Conservation (phyloP, 2,888 invertebrate species). For the Dorcus parallelipipedus region DNA sequence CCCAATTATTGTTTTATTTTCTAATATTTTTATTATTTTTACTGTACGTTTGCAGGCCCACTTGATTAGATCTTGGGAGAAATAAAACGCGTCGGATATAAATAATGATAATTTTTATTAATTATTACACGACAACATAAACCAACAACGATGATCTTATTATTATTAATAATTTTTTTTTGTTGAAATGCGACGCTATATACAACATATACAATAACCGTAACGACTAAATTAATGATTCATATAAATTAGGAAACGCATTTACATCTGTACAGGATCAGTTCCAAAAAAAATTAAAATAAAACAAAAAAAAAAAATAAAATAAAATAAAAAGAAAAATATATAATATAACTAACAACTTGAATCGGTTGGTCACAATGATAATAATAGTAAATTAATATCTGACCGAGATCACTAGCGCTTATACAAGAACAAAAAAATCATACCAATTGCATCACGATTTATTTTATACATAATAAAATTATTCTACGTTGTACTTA, state of each 20-base stretch:
- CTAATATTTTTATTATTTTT: no score
- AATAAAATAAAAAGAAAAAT: constrained; percentile 16
- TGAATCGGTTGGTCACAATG: constrained; percentile 28
- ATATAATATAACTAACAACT: not conserved
- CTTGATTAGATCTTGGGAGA: not conserved
- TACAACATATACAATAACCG: constrained; percentile 41
- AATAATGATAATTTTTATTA: constrained; percentile 24
- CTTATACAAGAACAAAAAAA: constrained; percentile 2
- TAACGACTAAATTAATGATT: constrained; percentile 24
- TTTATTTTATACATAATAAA: constrained; percentile 17
- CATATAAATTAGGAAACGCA: constrained; percentile 40
- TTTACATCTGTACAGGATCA: constrained; percentile 41
- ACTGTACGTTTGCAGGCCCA: no score
- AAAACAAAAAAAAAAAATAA: constrained; percentile 25
- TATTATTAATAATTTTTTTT: constrained; percentile 22
- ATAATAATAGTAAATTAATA: constrained; percentile 19
- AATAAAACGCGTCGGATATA: constrained; percentile 7
- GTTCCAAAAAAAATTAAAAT: constrained; percentile 32
- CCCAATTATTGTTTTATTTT: no score
- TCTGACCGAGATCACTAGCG: constrained; percentile 45
- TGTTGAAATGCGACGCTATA: constrained; percentile 42
- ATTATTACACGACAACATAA: constrained; percentile 43
- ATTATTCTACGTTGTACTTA: constrained; percentile 21
- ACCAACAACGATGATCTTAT: constrained; percentile 40
- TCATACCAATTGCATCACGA: constrained; percentile 35